Conservation (phyloP, 2,888 invertebrate genomes). For the Zelleria hepariella region DNA sequence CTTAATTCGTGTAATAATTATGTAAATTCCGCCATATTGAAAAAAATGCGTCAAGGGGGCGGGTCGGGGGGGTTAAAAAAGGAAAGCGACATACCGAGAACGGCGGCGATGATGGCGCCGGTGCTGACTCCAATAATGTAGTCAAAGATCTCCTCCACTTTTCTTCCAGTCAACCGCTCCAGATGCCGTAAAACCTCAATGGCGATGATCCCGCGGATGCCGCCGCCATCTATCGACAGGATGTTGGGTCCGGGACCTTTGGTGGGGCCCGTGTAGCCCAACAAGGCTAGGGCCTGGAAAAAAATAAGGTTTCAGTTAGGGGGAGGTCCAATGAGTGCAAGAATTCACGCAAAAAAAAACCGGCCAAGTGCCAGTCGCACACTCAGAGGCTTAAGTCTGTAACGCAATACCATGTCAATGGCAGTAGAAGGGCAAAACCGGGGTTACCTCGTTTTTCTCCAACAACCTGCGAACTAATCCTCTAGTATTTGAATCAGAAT, state of each 20-base stretch:
- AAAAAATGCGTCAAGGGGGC: no score
- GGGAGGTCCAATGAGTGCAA: neutral
- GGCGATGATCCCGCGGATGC: constrained; percentile 88
- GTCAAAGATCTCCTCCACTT: constrained; percentile 86
- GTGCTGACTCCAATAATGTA: constrained; percentile 88
- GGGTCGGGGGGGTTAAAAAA: neutral
- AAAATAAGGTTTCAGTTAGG: neutral
- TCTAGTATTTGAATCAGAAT: no score
- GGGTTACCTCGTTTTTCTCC: no score
- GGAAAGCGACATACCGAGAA: constrained; percentile 70
- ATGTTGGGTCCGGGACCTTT: constrained; percentile 83
- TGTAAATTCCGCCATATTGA: no score
- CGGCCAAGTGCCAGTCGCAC: no score
- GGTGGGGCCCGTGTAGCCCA: constrained; percentile 80
- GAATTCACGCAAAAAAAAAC: no score
- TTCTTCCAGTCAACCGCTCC: constrained; percentile 78
- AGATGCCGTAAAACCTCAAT: constrained; percentile 85
- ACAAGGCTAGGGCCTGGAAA: constrained; percentile 72
- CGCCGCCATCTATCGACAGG: constrained; percentile 91
- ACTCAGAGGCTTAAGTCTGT: no score
- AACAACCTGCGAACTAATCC: no score
- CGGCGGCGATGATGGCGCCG: constrained; percentile 84
- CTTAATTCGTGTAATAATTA: no score
- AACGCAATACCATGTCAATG: no score
- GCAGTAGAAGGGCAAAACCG: no score